Evolutionary conservation across 2,888 invertebrate genomes (phyloP), one percentile per base, ranked within the genome.

Genomic region (Cyrtodaria siliqua): DNA sequence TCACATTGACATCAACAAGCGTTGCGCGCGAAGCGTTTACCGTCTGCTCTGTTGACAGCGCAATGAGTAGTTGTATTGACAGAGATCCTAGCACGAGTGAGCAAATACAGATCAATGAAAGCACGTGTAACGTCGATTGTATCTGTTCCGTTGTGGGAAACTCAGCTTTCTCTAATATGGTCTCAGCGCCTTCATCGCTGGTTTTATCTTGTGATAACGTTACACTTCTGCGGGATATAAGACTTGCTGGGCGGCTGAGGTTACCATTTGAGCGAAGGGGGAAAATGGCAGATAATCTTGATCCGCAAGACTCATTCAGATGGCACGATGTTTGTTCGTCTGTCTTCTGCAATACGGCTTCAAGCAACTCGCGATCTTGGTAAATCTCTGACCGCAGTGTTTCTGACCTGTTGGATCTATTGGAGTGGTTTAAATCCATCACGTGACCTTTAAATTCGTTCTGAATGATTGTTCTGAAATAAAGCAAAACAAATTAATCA

Each of bases 61-160:
- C 94, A 91, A 97, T 97, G 91, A 97, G 95, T 81, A 98, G 93
- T 40, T 86, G 86, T 24, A 89, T 53, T 59, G 97, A 97, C 70
- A 98, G 94, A 86, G 97, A 93, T 14, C 97, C 97, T 86, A 98
- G 94, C 59, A 98, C 94, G 57, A 98, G 94, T 70, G 97, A 97
- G 85, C 97, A 96, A 85, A 98, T 94, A 91, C 97, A 97, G 85
- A 98, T 93, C 55, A 98, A 93, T 24, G 97, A 97, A 80, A 98
- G 94, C 71, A 97, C 97, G 61, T 78, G 55, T 50, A 80, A 24
- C 29, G 74, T 72, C 14, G 59, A 42, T 61, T 76, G 62, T 24
- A 83, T 44, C 38, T 71, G 61, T 27, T 74, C 61, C 20, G 53
- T 64, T 9, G 67, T 8, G 18, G 29, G 44, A 3, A 44, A 49